Evolutionary conservation across 2,113 vertebrate genomes (phyloP).

Genomic region (Ceyx margarethae): DNA sequence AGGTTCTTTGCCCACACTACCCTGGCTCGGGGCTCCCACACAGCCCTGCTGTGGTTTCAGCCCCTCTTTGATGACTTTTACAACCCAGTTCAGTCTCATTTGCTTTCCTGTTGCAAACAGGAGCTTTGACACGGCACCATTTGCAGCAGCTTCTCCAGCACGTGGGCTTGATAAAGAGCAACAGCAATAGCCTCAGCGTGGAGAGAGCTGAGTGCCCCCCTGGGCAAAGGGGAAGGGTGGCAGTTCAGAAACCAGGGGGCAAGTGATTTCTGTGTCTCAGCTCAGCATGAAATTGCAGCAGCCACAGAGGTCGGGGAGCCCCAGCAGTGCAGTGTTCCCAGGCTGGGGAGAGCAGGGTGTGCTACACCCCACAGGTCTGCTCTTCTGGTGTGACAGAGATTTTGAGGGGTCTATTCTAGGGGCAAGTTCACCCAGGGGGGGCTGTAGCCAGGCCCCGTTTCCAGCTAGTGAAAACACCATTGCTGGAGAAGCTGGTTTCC

Average conservation of each 20-base stretch:
- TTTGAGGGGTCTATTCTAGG: not conserved
- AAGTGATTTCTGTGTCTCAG: not conserved
- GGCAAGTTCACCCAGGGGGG: not conserved
- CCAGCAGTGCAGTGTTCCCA: not conserved
- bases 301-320: not conserved
- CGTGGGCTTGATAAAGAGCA: not conserved
- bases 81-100: not conserved
- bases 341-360: not conserved
- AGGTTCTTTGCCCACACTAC: not conserved
- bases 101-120: not conserved
- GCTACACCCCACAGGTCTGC: accelerated
- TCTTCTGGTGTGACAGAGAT: not conserved
- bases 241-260: not conserved
- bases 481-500: not conserved
- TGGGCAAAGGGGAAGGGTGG: not conserved
- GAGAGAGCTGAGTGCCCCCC: not conserved
- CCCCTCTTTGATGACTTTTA: not conserved
- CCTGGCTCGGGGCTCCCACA: accelerated
- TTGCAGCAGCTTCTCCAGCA: not conserved
- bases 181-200: not conserved
- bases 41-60: not conserved
- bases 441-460: not conserved
- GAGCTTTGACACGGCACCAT: not conserved
- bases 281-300: not conserved
- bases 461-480: not conserved